These are phyloP conservation scores for Passerina amoena DNA, from an alignment of 2,113 vertebrate species.

Conservation along the genomic window DNA sequence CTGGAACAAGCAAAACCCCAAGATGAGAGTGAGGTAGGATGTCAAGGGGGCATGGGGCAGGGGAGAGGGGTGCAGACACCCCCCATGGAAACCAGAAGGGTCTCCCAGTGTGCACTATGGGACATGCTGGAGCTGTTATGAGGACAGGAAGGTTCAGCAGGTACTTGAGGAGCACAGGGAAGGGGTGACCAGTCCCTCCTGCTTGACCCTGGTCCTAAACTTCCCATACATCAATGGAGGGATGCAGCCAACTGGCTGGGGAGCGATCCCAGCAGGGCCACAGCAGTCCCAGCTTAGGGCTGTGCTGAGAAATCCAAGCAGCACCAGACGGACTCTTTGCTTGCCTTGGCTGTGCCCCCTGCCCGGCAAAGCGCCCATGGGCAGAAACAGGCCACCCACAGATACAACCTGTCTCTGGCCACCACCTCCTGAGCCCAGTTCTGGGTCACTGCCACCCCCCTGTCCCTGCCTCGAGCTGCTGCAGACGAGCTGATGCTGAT, in stretches of 20 bases:
- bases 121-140: not conserved
- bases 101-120: not conserved
- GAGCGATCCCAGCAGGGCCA: not conserved
- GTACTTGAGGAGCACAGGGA: not conserved
- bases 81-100: not conserved
- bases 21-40: not conserved
- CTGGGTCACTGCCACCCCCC: not conserved
- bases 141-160: not conserved
- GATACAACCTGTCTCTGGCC: not conserved
- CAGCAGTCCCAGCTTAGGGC: not conserved
- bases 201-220: not conserved
- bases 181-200: not conserved
- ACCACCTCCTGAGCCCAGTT: not conserved
- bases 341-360: not conserved
- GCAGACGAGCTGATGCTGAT: not conserved
- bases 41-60: not conserved
- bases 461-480: not conserved
- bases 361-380: rapidly evolving
- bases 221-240: rapidly evolving
- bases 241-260: rapidly evolving
- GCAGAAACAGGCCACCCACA: not conserved
- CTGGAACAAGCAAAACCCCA: not conserved
- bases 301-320: not conserved
- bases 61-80: not conserved
- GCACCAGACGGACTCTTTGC: not conserved